phyloP scores from a whole-genome alignment of 2,113 vertebrate genomes.

The Ia io region DNA sequence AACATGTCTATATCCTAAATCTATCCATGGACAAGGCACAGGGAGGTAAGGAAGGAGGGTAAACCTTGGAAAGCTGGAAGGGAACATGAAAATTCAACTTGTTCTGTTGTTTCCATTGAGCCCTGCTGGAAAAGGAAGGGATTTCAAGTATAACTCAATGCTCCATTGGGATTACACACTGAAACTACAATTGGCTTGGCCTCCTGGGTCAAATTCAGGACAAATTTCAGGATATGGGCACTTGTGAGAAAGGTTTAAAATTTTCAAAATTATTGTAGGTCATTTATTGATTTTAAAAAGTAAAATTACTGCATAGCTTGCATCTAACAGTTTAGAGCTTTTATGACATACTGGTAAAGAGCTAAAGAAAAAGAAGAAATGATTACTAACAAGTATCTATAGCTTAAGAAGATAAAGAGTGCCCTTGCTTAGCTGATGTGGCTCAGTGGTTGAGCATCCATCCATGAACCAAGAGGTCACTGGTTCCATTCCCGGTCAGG shows the following conservation, averaged over 20 bases:
- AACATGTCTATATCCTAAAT: neutral
- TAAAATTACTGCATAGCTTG: neutral
- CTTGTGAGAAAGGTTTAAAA: neutral
- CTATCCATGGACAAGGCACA: neutral
- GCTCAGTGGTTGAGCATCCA: too few species aligned
- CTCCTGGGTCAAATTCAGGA: neutral
- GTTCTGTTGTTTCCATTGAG: neutral
- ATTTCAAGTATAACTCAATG: neutral
- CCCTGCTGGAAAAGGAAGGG: neutral
- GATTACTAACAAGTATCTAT: neutral
- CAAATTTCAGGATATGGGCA: neutral
- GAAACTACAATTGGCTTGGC: neutral
- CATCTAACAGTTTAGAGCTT: neutral
- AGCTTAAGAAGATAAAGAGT: slow-evolving; percentile 6
- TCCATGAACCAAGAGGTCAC: too few species aligned
- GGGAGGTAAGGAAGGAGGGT: neutral
- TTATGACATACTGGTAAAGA: neutral
- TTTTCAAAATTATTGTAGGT: neutral
- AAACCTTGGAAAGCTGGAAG: neutral
- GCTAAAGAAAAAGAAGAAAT: neutral
- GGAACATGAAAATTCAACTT: neutral
- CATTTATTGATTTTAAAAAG: neutral
- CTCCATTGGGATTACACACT: neutral
- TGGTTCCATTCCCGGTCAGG: too few species aligned
- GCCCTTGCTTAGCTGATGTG: too few species aligned